Evolutionary conservation across 2,113 vertebrate species (phyloP).

Genomic region (Manacus vitellinus): DNA sequence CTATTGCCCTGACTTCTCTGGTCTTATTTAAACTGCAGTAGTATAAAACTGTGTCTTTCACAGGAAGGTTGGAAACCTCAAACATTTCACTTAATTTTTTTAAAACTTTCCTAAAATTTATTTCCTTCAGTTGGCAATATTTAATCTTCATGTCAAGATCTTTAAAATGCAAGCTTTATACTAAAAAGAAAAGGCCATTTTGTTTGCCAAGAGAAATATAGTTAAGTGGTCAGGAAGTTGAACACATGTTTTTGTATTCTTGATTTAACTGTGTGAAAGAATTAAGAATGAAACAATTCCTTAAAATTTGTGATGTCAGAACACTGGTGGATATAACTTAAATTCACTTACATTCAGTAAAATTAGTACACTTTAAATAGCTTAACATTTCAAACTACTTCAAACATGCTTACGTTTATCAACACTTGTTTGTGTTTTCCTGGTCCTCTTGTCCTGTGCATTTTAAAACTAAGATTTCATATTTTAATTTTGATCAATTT

Average conservation of each 20-base stretch:
- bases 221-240: not conserved
- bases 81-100: not conserved
- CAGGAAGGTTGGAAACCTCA: not conserved
- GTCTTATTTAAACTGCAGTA: not conserved
- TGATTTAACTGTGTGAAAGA: not conserved
- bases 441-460: not conserved
- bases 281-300: not conserved
- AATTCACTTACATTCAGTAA: not conserved
- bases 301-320: not conserved
- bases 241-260: not conserved
- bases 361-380: not conserved
- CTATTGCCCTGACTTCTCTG: not conserved
- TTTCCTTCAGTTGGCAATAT: not conserved
- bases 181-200: not conserved
- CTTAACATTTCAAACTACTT: not conserved
- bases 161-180: not conserved
- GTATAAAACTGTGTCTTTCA: not conserved
- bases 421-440: not conserved
- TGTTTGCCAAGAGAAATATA: not conserved
- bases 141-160: not conserved
- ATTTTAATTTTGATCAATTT: not conserved
- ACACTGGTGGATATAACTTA: not conserved
- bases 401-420: not conserved
- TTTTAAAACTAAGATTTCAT: not conserved
- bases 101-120: not conserved